Evolutionary conservation across 2,797 vertebrate species (phyloP), one percentile per base, ranked within the genome.

Genomic region (Aeoliscus strigatus): DNA sequence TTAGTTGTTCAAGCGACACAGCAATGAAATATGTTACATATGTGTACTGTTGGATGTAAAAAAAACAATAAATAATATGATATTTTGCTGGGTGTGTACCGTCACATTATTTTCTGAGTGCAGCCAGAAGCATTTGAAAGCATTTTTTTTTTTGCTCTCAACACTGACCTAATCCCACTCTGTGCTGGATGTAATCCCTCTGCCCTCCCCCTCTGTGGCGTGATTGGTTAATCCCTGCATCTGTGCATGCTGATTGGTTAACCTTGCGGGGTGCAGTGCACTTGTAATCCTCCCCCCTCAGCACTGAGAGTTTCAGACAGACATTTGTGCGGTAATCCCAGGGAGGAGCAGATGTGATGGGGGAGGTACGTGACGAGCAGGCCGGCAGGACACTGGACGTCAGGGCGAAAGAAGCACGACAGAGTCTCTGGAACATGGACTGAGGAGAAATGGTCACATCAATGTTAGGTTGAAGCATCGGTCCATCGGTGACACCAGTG

Each of bases 151-250:
- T 67, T 66, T 63, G 66, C 70, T 59, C 70, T 77, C 71, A 48
- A 31, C 70, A 25, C 31, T 28, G 70, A 25, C 65, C 76, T 86
- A 86, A 86, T 86, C 84, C 84, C 72, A 46, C 70, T 79, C 77
- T 59, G 68, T 13, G 36, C 66, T 43, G 14, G 1, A 1, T 41
- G 57, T 85, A 86, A 85, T 86, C 82, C 77, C 70, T 38, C 46
- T 17, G 44, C 70, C 77, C 73, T 81, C 71, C 80, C 77, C 52
- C 66, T 63, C 65, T 2, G 17, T 59, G 53, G 64, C 61, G 17
- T 39, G 66, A 86, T 86, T 86, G 84, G 82, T 84, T 86, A 86
- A 86, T 86, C 84, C 79, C 67, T 75, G 50, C 2, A 37, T 71
- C 51, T 50, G 61, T 14, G 27, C 1, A 8, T 2, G 26, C 64